phyloP scores from a whole-genome alignment of 2,797 vertebrate species.

The Bufotes viridis region DNA sequence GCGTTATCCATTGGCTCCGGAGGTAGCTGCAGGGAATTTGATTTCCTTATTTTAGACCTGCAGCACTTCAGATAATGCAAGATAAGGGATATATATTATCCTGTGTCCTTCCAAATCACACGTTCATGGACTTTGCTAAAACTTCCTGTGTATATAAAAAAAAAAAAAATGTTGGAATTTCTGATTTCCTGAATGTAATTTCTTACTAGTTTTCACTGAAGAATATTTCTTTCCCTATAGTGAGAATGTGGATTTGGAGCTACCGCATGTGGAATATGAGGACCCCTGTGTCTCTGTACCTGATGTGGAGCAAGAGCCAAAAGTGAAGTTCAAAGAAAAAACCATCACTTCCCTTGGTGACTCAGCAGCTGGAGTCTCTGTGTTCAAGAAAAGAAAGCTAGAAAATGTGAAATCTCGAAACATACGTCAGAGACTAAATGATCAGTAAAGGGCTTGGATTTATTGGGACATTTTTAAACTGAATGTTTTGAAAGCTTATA shows the following conservation, averaged over 20 bases:
- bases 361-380: conserved; percentile 73
- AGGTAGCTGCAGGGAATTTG: too few species aligned
- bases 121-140: not conserved
- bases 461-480: conserved; percentile 53
- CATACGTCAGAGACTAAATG: conserved; percentile 85
- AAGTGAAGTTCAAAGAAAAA: conserved; percentile 90
- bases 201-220: not conserved
- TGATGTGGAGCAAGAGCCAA: conserved; percentile 75
- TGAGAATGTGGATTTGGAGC: conserved; percentile 86
- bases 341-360: conserved; percentile 89
- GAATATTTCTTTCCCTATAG: conserved; percentile 69
- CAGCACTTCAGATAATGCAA: too few species aligned
- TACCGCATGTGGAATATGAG: conserved; percentile 80
- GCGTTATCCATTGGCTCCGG: too few species aligned
- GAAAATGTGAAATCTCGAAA: conserved; percentile 91
- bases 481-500: conserved; percentile 60
- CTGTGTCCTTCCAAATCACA: too few species aligned
- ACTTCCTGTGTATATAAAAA: not conserved
- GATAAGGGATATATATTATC: too few species aligned
- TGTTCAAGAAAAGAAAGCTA: conserved; percentile 89
- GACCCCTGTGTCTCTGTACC: conserved; percentile 63
- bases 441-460: conserved; percentile 74
- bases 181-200: not conserved
- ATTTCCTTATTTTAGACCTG: too few species aligned
- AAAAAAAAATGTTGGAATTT: not conserved